These are phyloP conservation scores for Exocentrus adspersus DNA, from an alignment of 2,888 invertebrate species.

Conservation along the genomic window DNA sequence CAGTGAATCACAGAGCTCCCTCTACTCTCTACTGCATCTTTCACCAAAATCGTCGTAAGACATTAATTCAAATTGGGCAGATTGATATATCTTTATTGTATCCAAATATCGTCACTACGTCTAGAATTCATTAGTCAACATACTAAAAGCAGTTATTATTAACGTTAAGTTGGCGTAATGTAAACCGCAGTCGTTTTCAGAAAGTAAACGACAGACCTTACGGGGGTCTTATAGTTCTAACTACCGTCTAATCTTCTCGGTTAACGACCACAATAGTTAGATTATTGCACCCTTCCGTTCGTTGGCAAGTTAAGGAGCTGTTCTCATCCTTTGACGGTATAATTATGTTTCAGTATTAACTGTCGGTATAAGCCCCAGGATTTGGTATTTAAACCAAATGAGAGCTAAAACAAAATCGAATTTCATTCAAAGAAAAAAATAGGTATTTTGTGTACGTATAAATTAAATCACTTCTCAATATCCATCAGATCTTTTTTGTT, in stretches of 20 bases:
- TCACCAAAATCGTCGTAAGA: background rate
- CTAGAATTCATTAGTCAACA: too few species aligned
- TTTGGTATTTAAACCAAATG: too few species aligned
- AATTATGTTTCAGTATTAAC: constrained; percentile 6
- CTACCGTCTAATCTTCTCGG: constrained; percentile 56
- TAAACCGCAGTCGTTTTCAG: constrained; percentile 45
- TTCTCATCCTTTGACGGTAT: constrained; percentile 10
- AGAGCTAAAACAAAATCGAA: too few species aligned
- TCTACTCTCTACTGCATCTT: constrained; percentile 2
- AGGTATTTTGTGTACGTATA: too few species aligned
- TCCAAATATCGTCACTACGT: background rate
- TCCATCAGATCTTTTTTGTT: too few species aligned
- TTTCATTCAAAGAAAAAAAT: too few species aligned
- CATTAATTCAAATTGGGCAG: background rate
- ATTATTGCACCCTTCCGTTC: constrained; percentile 56
- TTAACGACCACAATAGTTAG: constrained; percentile 56
- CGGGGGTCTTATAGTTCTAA: constrained; percentile 53
- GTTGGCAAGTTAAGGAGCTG: constrained; percentile 36
- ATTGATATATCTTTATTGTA: background rate
- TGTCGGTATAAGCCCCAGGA: background rate
- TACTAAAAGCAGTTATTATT: constrained; percentile 25
- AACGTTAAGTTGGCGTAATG: constrained; percentile 29
- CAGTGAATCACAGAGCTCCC: constrained; percentile 30
- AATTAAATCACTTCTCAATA: too few species aligned
- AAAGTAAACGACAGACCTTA: constrained; percentile 49